phyloP scores from a whole-genome alignment of 2,113 vertebrate species.

The Salminus brasiliensis region DNA sequence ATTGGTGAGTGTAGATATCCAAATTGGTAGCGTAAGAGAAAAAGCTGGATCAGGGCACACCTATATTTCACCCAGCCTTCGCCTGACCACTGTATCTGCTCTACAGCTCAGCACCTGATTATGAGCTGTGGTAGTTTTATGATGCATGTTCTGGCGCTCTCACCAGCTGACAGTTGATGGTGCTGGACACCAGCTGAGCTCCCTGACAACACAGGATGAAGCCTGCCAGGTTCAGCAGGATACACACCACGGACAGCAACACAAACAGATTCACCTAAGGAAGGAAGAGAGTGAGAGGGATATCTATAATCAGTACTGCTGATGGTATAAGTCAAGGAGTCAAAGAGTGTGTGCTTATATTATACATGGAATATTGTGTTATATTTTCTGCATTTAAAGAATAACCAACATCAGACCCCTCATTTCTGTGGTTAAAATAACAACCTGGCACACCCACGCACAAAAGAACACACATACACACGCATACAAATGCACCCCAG shows the following conservation, averaged over 20 bases:
- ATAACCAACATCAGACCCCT: too few species aligned
- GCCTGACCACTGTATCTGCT: neutral
- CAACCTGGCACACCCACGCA: neutral
- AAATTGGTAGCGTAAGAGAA: too few species aligned
- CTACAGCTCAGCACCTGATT: neutral
- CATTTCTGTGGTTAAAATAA: too few species aligned
- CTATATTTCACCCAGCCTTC: neutral
- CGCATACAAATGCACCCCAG: neutral
- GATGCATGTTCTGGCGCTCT: constrained; percentile 13
- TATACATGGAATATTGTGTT: too few species aligned
- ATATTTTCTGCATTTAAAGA: too few species aligned
- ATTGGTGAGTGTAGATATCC: too few species aligned
- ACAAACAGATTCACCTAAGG: constrained; percentile 84
- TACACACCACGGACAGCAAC: constrained; percentile 82
- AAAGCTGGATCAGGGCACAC: too few species aligned
- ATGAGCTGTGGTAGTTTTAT: neutral
- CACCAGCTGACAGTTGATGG: constrained; percentile 82
- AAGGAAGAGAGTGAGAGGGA: neutral
- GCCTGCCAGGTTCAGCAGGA: constrained; percentile 83
- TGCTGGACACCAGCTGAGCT: constrained; percentile 82
- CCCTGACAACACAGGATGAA: constrained; percentile 86
- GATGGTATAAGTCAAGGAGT: neutral
- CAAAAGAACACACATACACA: neutral
- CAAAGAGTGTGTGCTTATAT: too few species aligned
- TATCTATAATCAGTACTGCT: neutral